phyloP scores from a whole-genome alignment of 1,140 invertebrate species.

The Cryptotermes secundus region DNA sequence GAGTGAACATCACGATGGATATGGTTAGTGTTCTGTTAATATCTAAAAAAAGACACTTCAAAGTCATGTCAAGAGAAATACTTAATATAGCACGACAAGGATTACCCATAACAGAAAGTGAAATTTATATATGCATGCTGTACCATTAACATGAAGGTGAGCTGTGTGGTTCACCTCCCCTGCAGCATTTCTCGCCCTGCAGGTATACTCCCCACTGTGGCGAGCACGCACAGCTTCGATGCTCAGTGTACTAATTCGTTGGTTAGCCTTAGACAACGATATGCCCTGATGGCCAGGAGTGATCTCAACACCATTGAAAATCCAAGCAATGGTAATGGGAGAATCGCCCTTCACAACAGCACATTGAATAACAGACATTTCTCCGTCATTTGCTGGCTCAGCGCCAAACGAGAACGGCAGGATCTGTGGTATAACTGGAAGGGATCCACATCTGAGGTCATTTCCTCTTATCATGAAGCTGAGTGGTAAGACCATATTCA shows the following conservation, averaged over 20 bases:
- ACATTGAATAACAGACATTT: constrained; percentile 56
- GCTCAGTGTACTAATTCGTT: constrained; percentile 53
- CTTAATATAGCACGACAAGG: neutral
- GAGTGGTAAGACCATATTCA: no score
- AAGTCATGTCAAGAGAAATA: neutral
- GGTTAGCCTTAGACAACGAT: constrained; percentile 23
- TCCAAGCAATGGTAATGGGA: constrained; percentile 72
- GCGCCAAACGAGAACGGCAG: constrained; percentile 61
- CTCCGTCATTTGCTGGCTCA: constrained; percentile 46
- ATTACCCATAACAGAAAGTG: neutral
- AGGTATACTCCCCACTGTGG: constrained; percentile 72
- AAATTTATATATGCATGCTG: neutral
- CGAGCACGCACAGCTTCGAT: constrained; percentile 55
- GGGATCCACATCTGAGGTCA: neutral
- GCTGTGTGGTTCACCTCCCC: constrained; percentile 69
- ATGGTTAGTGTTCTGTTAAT: no score
- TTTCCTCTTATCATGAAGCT: no score
- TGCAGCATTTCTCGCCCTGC: constrained; percentile 72
- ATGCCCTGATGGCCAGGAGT: constrained; percentile 55
- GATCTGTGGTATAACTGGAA: constrained; percentile 60
- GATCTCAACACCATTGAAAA: constrained; percentile 64
- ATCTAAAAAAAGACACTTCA: no score
- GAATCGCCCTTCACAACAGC: constrained; percentile 73
- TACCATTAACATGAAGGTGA: constrained; percentile 71
- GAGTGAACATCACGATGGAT: no score